These are phyloP conservation scores for Amblyraja radiata DNA, from an alignment of 2,797 vertebrate species.

Conservation along the genomic window DNA sequence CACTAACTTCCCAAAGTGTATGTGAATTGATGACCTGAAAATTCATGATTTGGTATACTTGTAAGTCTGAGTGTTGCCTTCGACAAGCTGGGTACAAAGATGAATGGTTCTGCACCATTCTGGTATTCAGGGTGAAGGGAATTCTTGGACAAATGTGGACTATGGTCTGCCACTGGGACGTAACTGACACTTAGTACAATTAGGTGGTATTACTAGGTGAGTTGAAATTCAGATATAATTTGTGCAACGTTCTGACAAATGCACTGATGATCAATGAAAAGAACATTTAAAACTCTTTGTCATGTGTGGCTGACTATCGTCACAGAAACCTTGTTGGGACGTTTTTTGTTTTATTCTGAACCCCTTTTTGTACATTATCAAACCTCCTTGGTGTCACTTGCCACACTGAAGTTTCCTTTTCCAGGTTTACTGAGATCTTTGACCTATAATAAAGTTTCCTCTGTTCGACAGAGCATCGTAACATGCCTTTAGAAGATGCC, in stretches of 20 bases:
- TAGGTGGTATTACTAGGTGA: background rate
- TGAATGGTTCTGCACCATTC: background rate
- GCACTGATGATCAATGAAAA: background rate
- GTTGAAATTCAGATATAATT: background rate
- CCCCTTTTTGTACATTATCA: background rate
- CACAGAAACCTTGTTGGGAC: background rate
- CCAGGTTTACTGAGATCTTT: background rate
- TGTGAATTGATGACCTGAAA: too few species aligned
- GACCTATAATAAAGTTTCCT: slow-evolving; percentile 13
- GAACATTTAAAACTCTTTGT: background rate
- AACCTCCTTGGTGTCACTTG: background rate
- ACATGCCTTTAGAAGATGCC: slow-evolving; percentile 69
- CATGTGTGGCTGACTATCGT: background rate
- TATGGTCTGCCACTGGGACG: too few species aligned
- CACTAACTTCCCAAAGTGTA: background rate
- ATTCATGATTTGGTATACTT: background rate
- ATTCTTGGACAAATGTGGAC: background rate
- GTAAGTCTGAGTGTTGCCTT: background rate
- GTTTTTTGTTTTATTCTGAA: background rate
- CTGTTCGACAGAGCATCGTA: slow-evolving; percentile 56
- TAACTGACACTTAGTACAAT: background rate
- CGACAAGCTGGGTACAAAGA: background rate
- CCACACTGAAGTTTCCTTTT: background rate
- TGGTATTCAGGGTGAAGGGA: background rate
- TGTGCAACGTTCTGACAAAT: background rate